These are phyloP conservation scores for Mastigias papua DNA, from an alignment of 30 jellyfish, hydroid and myxozoan species.

Conservation along the genomic window DNA sequence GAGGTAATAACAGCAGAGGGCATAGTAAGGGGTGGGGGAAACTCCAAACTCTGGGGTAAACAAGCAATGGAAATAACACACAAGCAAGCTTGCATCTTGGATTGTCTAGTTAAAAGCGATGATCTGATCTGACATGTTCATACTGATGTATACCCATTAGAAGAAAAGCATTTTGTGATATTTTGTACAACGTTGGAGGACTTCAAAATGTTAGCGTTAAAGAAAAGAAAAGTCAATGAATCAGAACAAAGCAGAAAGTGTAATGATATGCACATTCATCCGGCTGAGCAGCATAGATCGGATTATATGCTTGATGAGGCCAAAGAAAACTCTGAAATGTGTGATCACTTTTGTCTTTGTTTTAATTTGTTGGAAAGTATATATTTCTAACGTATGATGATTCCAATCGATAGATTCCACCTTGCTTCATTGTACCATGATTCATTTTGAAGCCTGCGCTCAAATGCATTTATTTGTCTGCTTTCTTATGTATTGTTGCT, in stretches of 20 bases:
- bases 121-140: no score
- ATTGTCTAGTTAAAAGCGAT: no score
- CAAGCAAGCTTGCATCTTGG: no score
- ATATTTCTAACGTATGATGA: no score
- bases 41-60: no score
- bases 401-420: no score
- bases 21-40: neutral
- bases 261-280: neutral
- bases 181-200: neutral
- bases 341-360: no score
- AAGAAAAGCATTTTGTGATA: neutral
- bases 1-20: conserved; percentile 6
- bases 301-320: neutral
- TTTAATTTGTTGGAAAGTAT: no score
- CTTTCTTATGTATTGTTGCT: neutral
- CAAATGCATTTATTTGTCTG: neutral
- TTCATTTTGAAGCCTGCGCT: neutral
- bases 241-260: neutral
- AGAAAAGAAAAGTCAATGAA: neutral
- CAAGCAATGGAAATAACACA: no score
- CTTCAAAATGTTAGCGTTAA: neutral
- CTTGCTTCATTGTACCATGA: no score
- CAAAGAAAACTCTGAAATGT: neutral
- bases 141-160: neutral
- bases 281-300: no score